These are phyloP conservation scores for Sander vitreus DNA, from an alignment of 2,113 vertebrate genomes.

Conservation along the genomic window DNA sequence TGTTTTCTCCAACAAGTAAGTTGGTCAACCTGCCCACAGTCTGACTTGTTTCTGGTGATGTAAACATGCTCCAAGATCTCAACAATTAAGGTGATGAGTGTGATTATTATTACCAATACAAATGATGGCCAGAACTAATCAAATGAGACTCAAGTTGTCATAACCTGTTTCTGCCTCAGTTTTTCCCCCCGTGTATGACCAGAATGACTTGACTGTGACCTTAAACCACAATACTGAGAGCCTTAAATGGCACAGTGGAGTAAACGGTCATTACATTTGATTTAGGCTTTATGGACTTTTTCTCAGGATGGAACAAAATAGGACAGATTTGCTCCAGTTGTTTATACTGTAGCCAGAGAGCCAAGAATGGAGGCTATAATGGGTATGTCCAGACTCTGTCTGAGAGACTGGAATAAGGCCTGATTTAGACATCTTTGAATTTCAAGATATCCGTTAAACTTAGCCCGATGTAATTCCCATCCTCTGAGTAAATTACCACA, in stretches of 20 bases:
- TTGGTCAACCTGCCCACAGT: background rate
- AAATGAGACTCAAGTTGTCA: background rate
- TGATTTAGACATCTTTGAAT: slow-evolving; percentile 27
- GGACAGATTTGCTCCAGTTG: background rate
- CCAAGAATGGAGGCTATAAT: slow-evolving; percentile 19
- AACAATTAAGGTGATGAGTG: background rate
- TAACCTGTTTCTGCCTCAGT: background rate
- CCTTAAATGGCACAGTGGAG: background rate
- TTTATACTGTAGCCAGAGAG: slow-evolving; percentile 12
- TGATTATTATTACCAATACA: background rate
- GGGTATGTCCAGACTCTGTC: slow-evolving; percentile 10
- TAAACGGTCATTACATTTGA: slow-evolving; percentile 38
- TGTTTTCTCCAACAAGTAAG: background rate
- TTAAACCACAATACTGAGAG: background rate
- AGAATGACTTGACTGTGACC: background rate
- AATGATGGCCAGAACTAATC: background rate
- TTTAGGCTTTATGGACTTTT: slow-evolving; percentile 24
- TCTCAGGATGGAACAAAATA: slow-evolving; percentile 16
- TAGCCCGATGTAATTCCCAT: slow-evolving; percentile 7
- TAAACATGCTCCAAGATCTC: background rate
- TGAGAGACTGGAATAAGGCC: background rate
- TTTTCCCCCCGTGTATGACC: slow-evolving; percentile 1
- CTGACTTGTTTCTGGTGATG: background rate
- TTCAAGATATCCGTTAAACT: slow-evolving; percentile 32
- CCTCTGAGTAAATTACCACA: slow-evolving; percentile 8